phyloP scores from a whole-genome alignment of 2,113 vertebrate species.

The Procavia capensis region DNA sequence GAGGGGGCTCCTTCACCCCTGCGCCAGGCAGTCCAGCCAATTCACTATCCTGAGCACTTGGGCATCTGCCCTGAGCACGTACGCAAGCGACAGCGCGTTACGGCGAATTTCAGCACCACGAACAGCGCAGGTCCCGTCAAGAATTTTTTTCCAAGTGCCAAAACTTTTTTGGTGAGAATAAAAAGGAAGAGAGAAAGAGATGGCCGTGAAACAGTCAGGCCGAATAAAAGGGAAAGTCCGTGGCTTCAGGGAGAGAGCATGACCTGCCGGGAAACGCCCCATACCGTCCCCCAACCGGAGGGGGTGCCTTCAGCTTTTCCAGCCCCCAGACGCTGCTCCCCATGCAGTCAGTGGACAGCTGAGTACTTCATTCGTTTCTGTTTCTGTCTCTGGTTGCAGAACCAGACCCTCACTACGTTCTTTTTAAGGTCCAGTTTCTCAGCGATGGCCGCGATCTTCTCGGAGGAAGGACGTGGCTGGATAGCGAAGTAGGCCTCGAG shows the following conservation, averaged over 20 bases:
- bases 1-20: not conserved
- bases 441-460: constrained; percentile 95
- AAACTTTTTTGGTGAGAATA: constrained; percentile 59
- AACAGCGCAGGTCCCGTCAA: constrained; percentile 49
- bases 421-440: constrained; percentile 97
- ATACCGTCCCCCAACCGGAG: not conserved
- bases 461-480: constrained; percentile 95
- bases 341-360: constrained; percentile 90
- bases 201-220: not conserved
- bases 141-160: not conserved
- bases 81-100: accelerated
- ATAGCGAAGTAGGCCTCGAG: constrained; percentile 96
- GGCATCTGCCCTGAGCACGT: not conserved
- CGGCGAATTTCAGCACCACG: constrained; percentile 74
- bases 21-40: not conserved
- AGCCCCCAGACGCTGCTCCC: not conserved
- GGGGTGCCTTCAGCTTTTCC: not conserved
- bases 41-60: not conserved
- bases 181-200: constrained; percentile 22
- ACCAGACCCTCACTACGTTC: constrained; percentile 97
- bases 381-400: constrained; percentile 97
- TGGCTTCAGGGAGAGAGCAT: constrained; percentile 42
- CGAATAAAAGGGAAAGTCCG: constrained; percentile 57
- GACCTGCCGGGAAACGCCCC: constrained; percentile 67
- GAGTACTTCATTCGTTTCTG: constrained; percentile 98